Base-by-base conservation (phyloP, 2,797 vertebrate genomes). In the Chelonia mydas region DNA sequence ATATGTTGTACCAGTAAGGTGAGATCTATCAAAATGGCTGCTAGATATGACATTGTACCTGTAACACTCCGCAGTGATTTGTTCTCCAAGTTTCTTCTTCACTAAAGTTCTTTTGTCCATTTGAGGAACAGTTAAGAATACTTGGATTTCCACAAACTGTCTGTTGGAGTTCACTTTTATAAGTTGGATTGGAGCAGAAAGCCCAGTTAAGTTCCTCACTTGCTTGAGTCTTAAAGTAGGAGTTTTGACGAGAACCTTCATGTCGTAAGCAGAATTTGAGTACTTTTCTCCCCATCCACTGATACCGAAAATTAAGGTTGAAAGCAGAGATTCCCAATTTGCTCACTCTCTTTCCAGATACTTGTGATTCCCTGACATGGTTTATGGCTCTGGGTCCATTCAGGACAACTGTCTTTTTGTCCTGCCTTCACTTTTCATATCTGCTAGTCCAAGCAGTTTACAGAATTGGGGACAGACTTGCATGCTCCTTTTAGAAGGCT, bases 21-120 rank as follows among this genome's bases (percentile, higher is more conserved):
- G 3, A 9, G 0, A 0, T 61, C 83, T 7, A 0, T 65, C 2
- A 1, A 21, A 83, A 45, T 45, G 1, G 3, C 72, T 31, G 84
- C 1, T 72, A 0, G 28, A 28, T 81, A 17, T 87, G 57, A 49
- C 7, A 57, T 23, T 50, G 0, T 13, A 17, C 41, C 17, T 72
- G 53, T 65, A 65, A 65, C 16, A 31, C 0, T 0, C 47, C 82
- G 81, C 28, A 91, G 54, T 77, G 49, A 5, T 84, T 85, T 92
- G 59, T 45, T 45, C 33, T 87, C 77, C 57, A 74, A 76, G 9
- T 15, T 87, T 81, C 28, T 84, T 92, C 21, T 86, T n/a, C 33
- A 37, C 7, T n/a, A 5, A 8, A 65, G 33, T 65, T 65, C 16
- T n/a, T 41, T 79, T 72, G 23, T 50, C 65, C 21, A 21, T 17